Evolutionary conservation across 2,113 vertebrate genomes (phyloP), one percentile per base, ranked within the genome.

Genomic region (Phylloscopus whistleri): DNA sequence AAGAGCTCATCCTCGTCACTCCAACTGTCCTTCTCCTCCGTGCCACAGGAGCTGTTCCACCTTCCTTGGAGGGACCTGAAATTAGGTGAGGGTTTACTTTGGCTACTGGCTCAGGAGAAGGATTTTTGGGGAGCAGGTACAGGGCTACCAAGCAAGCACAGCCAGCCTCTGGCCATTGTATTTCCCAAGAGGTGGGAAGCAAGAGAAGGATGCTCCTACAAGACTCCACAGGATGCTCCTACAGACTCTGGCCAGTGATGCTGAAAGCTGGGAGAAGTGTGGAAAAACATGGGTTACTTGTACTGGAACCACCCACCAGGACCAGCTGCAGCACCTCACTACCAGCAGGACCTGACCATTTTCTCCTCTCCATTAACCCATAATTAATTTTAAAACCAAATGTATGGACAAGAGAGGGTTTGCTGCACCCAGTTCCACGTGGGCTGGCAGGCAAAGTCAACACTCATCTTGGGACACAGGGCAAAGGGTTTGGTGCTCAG

Each of bases 1-100:
- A 98, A 98, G 30, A 98, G 94, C 5, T 98, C 95, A 0, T 98
- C 98, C 64, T 98, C 98, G 1, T 97, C 98, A 5, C 87, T 93
- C 98, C 98, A 98, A 0, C 37, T 95, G 19, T 98, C 98, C 35
- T 97, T 98, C 37, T 95, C 96, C 92, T 98, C 98, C 3, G 74
- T 33, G 3, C 88, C 90, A 11, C 59, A 92, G 1, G 79, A 85
- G 68, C 48, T 88, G 92, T 81, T 95, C 91, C 94, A 95, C 31
- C 63, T 96, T 59, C 88, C 35, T 51, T 55, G 83, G 74, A 69
- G 9, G 27, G 77, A 26, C 91, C 98, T 98, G 96, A 59, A 90
- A 96, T 74, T 27, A 97, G 30, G 74, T 21, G 74, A 84, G 31
- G 5, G 18, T 39, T 84, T 55, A 41, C 31, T 69, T 62, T 13